These are phyloP conservation scores for Aphaenogaster floridana DNA, from an alignment of 1,140 invertebrate genomes.

Conservation along the genomic window DNA sequence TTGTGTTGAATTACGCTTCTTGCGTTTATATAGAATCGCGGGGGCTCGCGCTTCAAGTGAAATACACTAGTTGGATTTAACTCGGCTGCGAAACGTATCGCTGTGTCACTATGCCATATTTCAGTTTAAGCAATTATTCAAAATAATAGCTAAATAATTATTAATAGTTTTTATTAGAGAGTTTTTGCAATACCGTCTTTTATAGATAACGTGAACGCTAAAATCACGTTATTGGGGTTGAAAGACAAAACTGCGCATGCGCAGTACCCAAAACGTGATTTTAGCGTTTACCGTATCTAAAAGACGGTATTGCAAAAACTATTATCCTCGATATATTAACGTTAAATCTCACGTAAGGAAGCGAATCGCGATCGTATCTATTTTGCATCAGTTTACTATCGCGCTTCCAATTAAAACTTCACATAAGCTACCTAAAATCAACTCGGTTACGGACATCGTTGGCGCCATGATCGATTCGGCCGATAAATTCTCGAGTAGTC, in stretches of 20 bases:
- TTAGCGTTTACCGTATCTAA: too few species aligned
- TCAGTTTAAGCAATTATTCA: not conserved
- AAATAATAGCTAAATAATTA: not conserved
- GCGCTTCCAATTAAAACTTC: conserved; percentile 35
- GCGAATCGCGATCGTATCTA: not conserved
- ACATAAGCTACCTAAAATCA: conserved; percentile 34
- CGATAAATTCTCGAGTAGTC: conserved; percentile 72
- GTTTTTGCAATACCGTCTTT: too few species aligned
- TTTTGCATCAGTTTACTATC: not conserved
- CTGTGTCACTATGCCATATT: not conserved
- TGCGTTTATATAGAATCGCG: not conserved
- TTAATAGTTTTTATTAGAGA: not conserved
- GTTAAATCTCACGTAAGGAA: not conserved
- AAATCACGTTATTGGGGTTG: too few species aligned
- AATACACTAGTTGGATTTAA: not conserved
- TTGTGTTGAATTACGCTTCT: conserved; percentile 2
- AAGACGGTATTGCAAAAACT: too few species aligned
- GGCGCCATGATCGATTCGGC: conserved; percentile 67
- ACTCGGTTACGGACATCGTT: conserved; percentile 41
- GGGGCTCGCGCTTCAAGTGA: not conserved
- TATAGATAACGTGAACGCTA: too few species aligned
- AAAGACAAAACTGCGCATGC: too few species aligned
- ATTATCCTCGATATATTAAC: not conserved
- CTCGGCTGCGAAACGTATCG: not conserved
- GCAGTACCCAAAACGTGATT: too few species aligned